phyloP scores from a whole-genome alignment of 2,888 invertebrate species.

The Drosophila stalkeri region DNA sequence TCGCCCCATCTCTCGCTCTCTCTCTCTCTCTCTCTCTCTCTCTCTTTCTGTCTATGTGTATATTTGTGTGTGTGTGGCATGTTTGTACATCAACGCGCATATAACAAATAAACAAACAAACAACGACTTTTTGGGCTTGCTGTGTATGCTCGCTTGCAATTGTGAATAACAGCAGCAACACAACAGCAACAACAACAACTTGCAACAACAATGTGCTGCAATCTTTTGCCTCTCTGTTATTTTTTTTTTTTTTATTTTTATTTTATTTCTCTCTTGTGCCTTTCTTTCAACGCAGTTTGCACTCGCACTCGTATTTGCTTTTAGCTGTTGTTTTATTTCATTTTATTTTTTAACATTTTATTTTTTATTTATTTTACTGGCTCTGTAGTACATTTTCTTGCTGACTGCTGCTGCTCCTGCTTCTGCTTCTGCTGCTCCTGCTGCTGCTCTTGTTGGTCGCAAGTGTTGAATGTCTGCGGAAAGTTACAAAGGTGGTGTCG shows the following conservation, averaged over 20 bases:
- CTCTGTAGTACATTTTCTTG: slow-evolving; percentile 54
- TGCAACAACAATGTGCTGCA: slow-evolving; percentile 67
- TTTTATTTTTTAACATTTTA: slow-evolving; percentile 24
- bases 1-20: background rate
- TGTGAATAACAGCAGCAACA: slow-evolving; percentile 60
- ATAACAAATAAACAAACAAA: slow-evolving; percentile 64
- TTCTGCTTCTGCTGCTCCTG: slow-evolving; percentile 37
- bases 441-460: slow-evolving; percentile 57
- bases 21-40: background rate
- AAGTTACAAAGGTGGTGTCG: slow-evolving; percentile 72
- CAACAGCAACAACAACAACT: slow-evolving; percentile 48
- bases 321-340: slow-evolving; percentile 26
- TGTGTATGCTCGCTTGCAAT: slow-evolving; percentile 60
- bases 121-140: slow-evolving; percentile 60
- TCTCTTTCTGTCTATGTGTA: slow-evolving; percentile 11
- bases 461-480: slow-evolving; percentile 75
- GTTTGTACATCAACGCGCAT: slow-evolving; percentile 71
- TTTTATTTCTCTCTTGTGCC: slow-evolving; percentile 22
- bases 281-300: slow-evolving; percentile 52
- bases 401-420: slow-evolving; percentile 41
- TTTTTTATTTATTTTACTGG: slow-evolving; percentile 36
- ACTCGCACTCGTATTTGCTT: slow-evolving; percentile 55
- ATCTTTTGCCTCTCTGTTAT: slow-evolving; percentile 56
- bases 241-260: slow-evolving; percentile 25
- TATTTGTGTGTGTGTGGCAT: slow-evolving; percentile 51